Base-by-base conservation (phyloP, 1,140 invertebrate genomes). In the Hestina assimilis region DNA sequence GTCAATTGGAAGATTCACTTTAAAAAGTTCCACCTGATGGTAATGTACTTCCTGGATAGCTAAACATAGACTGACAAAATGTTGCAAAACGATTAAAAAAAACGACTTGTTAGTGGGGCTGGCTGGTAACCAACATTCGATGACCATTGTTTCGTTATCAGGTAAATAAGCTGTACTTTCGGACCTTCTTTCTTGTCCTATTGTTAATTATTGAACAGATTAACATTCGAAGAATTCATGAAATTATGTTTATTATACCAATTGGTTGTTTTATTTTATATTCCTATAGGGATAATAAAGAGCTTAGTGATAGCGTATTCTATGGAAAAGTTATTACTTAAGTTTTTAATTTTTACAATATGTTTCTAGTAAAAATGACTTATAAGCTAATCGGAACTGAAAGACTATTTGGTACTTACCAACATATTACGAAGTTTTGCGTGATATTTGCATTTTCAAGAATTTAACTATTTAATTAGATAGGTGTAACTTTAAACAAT, bases 191-290 rank as follows among this genome's bases (percentile, higher is more conserved):
- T 55, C 23, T 55, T 48, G 12, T 33, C 24, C 46, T 35, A 50
- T 61, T 61, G 59, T 61, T 48, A 28, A 29, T 35, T 56, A 55
- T 47, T 53, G 35, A 46, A 38, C 50, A 20, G n/a, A 21, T 40
- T 28, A 55, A 46, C 48, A 48, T 57, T 24, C 20, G 4, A 45
- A 20, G 4, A 23, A 46, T 46, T 46, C 26, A 29, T 31, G 6
- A 29, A 33, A 47, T 33, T 9, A 47, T 33, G 45, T 47, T 47
- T 47, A 31, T 31, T 31, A 20, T 20, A 6, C 26, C n/a, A 9
- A 6, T n/a, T 21, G 23, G 7, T 23, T 11, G 21, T 21, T 42
- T 23, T 42, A 7, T 24, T 21, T 23, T 23, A 8, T 28, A 28
- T 1, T 8, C 24, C 7, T 8, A 28, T 8, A 28, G 24, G 8